Percentiles rank a stretch among this genome's conserved stretches.
Evolutionary conservation across 2,113 vertebrate genomes (phyloP).

Genomic region (Carlito syrichta): DNA sequence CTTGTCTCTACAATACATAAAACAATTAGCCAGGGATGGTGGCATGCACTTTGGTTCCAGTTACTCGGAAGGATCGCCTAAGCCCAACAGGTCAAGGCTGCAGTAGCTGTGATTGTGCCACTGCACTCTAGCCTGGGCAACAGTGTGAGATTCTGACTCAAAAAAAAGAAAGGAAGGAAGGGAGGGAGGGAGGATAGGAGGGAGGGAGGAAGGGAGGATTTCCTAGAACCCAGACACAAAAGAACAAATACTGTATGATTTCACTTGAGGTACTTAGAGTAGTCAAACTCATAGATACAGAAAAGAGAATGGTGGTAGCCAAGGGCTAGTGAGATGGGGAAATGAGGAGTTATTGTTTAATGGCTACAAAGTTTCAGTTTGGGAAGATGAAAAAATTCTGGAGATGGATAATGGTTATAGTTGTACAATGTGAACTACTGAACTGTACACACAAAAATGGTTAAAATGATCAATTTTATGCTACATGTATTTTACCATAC

Average conservation of each 20-base stretch:
- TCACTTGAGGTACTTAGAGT: not conserved
- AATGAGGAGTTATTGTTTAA: not conserved
- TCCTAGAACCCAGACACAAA: constrained; percentile 14
- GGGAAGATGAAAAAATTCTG: not conserved
- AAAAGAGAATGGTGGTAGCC: not conserved
- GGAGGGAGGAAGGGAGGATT: not conserved
- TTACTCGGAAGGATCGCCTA: too few relatives aligned
- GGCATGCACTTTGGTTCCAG: too few relatives aligned
- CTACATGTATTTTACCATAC: not conserved
- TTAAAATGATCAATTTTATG: not conserved
- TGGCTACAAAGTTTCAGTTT: not conserved
- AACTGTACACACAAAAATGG: not conserved
- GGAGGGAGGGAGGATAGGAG: too few relatives aligned
- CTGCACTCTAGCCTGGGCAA: too few relatives aligned
- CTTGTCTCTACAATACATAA: too few relatives aligned
- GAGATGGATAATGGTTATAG: not conserved
- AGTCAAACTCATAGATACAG: not conserved
- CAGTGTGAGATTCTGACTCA: too few relatives aligned
- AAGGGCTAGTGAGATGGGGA: too few relatives aligned
- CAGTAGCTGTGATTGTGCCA: too few relatives aligned
- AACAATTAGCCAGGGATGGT: too few relatives aligned
- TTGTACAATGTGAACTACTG: not conserved
- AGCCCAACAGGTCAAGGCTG: too few relatives aligned
- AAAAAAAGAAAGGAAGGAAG: not conserved
- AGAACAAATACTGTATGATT: not conserved